A percentile compares a stretch with the other conserved stretches of the same genome.
Evolutionary conservation across 1,140 invertebrate genomes (phyloP).

Genomic region (Bradynema listronoti): DNA sequence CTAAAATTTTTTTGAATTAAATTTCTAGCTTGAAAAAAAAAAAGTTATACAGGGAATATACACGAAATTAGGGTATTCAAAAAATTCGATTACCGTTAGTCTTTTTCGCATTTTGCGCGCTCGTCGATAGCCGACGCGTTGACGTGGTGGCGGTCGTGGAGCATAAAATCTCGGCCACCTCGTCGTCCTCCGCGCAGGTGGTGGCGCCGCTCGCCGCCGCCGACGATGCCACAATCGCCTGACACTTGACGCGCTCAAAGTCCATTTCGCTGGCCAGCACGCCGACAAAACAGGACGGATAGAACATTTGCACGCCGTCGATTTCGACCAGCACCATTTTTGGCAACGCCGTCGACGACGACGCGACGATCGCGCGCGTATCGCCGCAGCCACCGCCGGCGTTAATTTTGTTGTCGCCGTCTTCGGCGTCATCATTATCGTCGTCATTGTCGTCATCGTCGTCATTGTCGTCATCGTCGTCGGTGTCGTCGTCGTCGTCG

Average conservation of each 20-base stretch:
- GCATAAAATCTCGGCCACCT: constrained; percentile 8
- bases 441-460: constrained; percentile 1
- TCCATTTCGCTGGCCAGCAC: constrained; percentile 27
- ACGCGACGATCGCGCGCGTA: not conserved
- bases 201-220: not conserved
- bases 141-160: not conserved
- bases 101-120: too few species aligned
- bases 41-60: too few species aligned
- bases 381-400: not conserved
- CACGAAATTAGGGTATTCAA: too few species aligned
- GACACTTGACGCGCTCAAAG: not conserved
- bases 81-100: too few species aligned
- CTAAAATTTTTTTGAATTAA: constrained; percentile 19
- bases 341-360: constrained; percentile 15
- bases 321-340: constrained; percentile 37
- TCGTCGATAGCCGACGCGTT: not conserved
- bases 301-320: constrained; percentile 40
- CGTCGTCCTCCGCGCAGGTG: constrained; percentile 3
- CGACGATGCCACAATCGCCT: not conserved
- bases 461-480: not conserved
- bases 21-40: not conserved
- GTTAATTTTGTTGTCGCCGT: constrained; percentile 2
- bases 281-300: constrained; percentile 34
- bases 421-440: not conserved
- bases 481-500: not conserved